Evolutionary conservation across 2,113 vertebrate species (phyloP).

Genomic region (Girardinichthys multiradiatus): DNA sequence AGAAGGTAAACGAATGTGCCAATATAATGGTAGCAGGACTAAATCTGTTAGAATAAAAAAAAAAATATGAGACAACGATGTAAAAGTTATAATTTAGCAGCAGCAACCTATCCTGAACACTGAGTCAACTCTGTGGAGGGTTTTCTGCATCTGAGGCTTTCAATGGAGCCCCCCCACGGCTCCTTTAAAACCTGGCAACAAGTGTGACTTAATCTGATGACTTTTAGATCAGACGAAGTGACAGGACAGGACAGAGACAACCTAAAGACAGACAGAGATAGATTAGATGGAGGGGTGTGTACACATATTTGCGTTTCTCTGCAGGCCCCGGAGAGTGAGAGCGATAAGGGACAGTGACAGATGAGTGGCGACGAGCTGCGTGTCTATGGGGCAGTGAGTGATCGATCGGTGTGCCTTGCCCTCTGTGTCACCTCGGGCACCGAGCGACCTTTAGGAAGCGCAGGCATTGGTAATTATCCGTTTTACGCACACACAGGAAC

Average conservation of each 20-base stretch:
- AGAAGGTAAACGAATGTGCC: neutral
- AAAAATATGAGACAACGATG: neutral
- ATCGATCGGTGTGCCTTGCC: conserved; percentile 73
- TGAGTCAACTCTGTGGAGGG: neutral
- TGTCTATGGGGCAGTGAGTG: conserved; percentile 60
- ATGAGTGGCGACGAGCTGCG: conserved; percentile 58
- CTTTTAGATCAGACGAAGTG: conserved; percentile 35
- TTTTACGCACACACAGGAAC: conserved; percentile 26
- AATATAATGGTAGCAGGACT: neutral
- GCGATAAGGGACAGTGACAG: conserved; percentile 70
- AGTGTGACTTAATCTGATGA: conserved; percentile 23
- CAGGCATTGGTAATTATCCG: conserved; percentile 69
- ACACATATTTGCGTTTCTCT: conserved; percentile 23
- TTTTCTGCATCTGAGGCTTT: conserved; percentile 1
- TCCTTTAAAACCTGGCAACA: conserved; percentile 7
- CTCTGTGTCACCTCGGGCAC: conserved; percentile 71
- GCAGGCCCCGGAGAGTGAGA: conserved; percentile 2
- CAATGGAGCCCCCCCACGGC: neutral
- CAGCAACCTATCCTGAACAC: neutral
- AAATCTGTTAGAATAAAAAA: neutral
- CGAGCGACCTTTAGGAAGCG: conserved; percentile 73
- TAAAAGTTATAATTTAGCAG: neutral
- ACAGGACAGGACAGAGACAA: conserved; percentile 40
- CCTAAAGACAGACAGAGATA: conserved; percentile 56
- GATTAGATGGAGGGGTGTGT: conserved; percentile 45